Evolutionary conservation across 2,797 vertebrate genomes (phyloP).

Genomic region (Scleropages formosus): DNA sequence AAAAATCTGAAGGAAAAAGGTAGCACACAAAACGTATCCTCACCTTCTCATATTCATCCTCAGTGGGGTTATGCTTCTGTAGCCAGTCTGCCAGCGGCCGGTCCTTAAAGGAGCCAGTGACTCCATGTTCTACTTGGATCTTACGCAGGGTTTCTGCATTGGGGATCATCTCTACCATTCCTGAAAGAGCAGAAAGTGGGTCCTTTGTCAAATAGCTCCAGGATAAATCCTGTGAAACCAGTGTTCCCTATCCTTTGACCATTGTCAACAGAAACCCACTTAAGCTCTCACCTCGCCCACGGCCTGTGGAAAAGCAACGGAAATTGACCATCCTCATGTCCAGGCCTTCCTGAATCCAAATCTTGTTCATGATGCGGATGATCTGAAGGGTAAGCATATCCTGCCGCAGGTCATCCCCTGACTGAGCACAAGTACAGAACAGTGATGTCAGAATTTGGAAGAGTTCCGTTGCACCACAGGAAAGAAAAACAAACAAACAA

Average conservation of each 20-base stretch:
- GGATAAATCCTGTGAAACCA: neutral
- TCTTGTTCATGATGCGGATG: slow-evolving; percentile 97
- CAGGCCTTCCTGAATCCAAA: slow-evolving; percentile 95
- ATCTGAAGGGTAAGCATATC: slow-evolving; percentile 97
- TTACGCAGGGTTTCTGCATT: slow-evolving; percentile 91
- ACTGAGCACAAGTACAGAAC: slow-evolving; percentile 59
- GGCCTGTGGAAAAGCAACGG: slow-evolving; percentile 89
- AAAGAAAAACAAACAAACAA: neutral
- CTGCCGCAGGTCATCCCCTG: slow-evolving; percentile 91
- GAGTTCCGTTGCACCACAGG: neutral
- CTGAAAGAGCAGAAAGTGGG: slow-evolving; percentile 53
- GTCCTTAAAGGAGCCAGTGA: slow-evolving; percentile 95
- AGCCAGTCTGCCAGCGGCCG: slow-evolving; percentile 90
- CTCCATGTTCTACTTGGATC: slow-evolving; percentile 94
- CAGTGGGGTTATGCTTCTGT: slow-evolving; percentile 90
- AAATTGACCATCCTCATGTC: slow-evolving; percentile 98
- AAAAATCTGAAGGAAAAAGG: no score
- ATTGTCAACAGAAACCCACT: neutral
- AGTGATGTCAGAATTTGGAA: neutral
- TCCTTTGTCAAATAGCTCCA: neutral
- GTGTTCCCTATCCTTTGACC: no score
- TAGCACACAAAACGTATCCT: neutral
- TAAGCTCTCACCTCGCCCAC: slow-evolving; percentile 74
- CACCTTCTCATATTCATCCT: slow-evolving; percentile 95
- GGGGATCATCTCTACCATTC: slow-evolving; percentile 98